phyloP scores from a whole-genome alignment of 2,113 vertebrate genomes.

The Lepisosteus osseus region DNA sequence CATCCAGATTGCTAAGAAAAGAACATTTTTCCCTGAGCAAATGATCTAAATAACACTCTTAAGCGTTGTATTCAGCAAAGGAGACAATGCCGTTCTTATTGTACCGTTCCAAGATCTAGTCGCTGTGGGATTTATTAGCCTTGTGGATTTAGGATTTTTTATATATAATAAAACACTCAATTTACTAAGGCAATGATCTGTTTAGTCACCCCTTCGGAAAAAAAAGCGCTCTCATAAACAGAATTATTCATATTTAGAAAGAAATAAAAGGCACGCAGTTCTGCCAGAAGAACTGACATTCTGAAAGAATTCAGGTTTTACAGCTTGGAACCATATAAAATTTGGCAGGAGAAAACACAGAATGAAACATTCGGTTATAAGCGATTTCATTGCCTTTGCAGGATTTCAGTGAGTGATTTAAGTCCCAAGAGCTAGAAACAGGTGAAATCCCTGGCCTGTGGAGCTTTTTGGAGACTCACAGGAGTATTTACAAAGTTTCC shows the following conservation, averaged over 20 bases:
- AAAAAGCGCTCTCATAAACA: background rate
- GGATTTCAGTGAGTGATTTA: no score
- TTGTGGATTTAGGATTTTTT: background rate
- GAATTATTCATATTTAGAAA: background rate
- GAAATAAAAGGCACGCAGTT: background rate
- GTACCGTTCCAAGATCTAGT: background rate
- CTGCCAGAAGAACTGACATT: background rate
- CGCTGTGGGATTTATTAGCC: background rate
- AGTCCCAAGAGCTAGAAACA: no score
- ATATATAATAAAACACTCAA: constrained; percentile 10
- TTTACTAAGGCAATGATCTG: background rate
- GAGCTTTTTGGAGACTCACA: no score
- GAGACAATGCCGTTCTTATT: background rate
- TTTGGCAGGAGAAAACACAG: no score
- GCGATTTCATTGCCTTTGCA: no score
- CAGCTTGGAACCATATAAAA: no score
- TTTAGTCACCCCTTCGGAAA: background rate
- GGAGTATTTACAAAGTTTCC: no score
- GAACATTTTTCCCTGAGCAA: background rate
- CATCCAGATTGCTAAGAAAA: background rate
- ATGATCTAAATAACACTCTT: background rate
- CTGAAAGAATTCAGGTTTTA: no score
- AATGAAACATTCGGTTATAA: no score
- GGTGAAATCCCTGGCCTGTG: no score
- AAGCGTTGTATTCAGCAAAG: background rate